phyloP scores from a whole-genome alignment of 2,797 vertebrate genomes.

The Lemur catta region DNA sequence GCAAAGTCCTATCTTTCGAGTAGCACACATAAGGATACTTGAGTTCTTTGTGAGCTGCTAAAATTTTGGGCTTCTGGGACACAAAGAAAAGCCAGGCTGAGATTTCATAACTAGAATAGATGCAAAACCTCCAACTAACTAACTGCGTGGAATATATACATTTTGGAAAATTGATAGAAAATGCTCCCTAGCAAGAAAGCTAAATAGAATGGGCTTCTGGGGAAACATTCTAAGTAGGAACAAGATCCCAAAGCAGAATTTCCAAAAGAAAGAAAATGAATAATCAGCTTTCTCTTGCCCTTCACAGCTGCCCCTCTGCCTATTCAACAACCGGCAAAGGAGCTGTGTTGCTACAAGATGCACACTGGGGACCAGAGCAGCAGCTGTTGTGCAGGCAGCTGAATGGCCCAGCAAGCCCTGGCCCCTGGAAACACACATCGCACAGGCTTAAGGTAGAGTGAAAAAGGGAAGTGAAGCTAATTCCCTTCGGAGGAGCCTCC shows the following conservation, averaged over 20 bases:
- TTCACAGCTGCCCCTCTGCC: conserved; percentile 64
- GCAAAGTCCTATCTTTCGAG: neutral
- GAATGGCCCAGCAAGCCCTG: conserved; percentile 1
- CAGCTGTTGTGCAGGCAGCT: conserved; percentile 55
- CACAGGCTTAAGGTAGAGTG: neutral
- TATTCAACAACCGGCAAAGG: conserved; percentile 30
- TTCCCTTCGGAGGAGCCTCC: neutral
- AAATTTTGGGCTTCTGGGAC: conserved; percentile 24
- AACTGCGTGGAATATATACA: conserved; percentile 31
- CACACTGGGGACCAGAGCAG: neutral
- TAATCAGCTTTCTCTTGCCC: conserved; percentile 66
- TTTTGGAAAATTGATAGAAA: conserved; percentile 67
- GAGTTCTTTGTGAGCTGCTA: conserved; percentile 16
- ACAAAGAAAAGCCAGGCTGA: neutral
- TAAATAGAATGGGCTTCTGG: conserved; percentile 65
- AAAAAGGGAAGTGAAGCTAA: neutral
- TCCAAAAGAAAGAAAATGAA: conserved; percentile 63
- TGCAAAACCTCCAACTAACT: conserved; percentile 13
- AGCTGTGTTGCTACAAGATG: conserved; percentile 43
- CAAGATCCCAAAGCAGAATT: conserved; percentile 70
- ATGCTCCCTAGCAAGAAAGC: conserved; percentile 47
- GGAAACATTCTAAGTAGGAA: conserved; percentile 59
- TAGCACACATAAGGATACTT: neutral
- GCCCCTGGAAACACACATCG: conserved; percentile 24
- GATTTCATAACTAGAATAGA: conserved; percentile 12